Conservation (phyloP, 2,113 vertebrate species). For the Dascyllus trimaculatus region DNA sequence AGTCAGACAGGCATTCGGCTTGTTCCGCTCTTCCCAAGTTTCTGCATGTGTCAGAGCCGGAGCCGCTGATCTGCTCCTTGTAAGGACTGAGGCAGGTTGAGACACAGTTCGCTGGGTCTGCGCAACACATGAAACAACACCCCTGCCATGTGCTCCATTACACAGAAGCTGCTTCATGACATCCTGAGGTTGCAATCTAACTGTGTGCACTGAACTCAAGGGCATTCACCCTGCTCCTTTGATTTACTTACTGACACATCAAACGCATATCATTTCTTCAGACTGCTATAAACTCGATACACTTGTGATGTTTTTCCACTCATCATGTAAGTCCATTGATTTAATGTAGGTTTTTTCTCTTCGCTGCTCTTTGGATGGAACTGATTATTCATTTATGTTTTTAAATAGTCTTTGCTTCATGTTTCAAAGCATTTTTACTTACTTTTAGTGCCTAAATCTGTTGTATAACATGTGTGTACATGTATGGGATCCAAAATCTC, state of each 20-base stretch:
- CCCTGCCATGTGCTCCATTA: constrained; percentile 31
- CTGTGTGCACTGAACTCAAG: background rate
- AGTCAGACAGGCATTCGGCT: constrained; percentile 66
- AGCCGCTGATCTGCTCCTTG: constrained; percentile 43
- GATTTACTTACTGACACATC: background rate
- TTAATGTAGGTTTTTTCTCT: no score
- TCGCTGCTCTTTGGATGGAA: no score
- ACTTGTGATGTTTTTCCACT: no score
- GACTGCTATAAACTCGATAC: no score
- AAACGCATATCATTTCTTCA: background rate
- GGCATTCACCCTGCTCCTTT: background rate
- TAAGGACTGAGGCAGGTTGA: constrained; percentile 62
- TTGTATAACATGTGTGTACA: no score
- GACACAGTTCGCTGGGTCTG: constrained; percentile 46
- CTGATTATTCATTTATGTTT: no score
- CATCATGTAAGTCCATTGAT: no score
- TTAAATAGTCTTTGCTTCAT: no score
- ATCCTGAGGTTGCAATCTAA: background rate
- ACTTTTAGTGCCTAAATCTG: no score
- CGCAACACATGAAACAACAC: constrained; percentile 54
- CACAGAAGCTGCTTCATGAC: constrained; percentile 18
- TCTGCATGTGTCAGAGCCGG: constrained; percentile 52
- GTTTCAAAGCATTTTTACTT: no score
- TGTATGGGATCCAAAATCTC: no score
- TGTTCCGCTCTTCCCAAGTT: constrained; percentile 46